phyloP scores from a whole-genome alignment of 2,888 invertebrate species.

The Dermolepida albohirtum region DNA sequence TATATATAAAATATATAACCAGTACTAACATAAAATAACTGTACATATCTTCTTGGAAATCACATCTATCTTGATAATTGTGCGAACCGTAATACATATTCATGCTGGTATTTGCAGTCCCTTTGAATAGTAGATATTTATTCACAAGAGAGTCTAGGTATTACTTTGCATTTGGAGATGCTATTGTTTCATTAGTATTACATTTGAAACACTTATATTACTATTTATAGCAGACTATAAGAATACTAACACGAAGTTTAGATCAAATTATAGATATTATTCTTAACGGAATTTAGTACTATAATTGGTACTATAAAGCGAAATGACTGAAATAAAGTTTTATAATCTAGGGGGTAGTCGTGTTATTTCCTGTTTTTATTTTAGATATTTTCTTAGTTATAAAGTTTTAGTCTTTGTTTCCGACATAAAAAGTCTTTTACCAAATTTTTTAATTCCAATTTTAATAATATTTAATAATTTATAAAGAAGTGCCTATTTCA shows the following conservation, averaged over 20 bases:
- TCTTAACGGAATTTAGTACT: slow-evolving; percentile 3
- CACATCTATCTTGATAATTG: slow-evolving; percentile 9
- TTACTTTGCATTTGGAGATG: slow-evolving; percentile 24
- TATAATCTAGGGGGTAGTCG: no score
- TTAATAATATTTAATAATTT: no score
- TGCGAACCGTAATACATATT: slow-evolving; percentile 14
- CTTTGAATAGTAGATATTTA: slow-evolving; percentile 4
- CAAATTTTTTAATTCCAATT: no score
- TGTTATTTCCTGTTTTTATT: no score
- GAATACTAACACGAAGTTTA: slow-evolving; percentile 12
- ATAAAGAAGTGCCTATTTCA: no score
- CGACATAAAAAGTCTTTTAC: no score
- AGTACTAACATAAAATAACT: slow-evolving; percentile 1
- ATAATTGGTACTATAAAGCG: not conserved
- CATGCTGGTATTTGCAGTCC: slow-evolving; percentile 9
- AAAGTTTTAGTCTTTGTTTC: no score
- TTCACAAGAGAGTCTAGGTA: slow-evolving; percentile 1
- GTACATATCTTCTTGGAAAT: slow-evolving; percentile 23
- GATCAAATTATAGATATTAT: slow-evolving; percentile 3
- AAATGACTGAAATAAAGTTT: slow-evolving; percentile 10
- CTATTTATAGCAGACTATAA: not conserved
- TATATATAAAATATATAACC: no score
- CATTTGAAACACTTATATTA: slow-evolving; percentile 9
- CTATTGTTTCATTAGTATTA: slow-evolving; percentile 28
- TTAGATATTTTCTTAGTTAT: no score